Conservation (phyloP, 2,797 vertebrate species). For the Cheracebus regulus region DNA sequence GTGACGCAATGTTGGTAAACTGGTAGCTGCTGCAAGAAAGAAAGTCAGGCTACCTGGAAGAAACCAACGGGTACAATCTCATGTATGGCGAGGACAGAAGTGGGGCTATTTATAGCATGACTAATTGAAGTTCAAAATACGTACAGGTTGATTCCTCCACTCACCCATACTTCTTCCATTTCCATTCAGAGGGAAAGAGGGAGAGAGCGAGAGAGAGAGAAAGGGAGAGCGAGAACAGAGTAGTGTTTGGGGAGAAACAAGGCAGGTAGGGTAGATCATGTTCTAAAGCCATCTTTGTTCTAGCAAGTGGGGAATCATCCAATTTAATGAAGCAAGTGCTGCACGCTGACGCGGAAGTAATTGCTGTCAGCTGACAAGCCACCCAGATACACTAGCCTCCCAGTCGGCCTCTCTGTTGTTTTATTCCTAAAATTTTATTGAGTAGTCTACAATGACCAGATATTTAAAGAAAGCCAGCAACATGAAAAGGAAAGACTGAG, state of each 20-base stretch:
- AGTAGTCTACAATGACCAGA: not conserved
- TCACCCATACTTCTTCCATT: not conserved
- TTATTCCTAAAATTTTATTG: not conserved
- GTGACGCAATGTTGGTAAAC: not conserved
- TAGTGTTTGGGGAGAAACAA: not conserved
- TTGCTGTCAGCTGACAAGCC: not conserved
- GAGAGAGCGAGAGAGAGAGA: no score
- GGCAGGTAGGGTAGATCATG: not conserved
- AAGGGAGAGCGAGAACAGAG: no score
- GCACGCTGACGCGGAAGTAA: not conserved
- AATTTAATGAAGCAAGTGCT: not conserved
- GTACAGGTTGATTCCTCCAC: not conserved
- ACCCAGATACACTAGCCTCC: not conserved
- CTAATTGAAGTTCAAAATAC: not conserved
- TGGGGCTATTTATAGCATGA: not conserved
- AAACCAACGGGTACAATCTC: not conserved
- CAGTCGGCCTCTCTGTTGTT: not conserved
- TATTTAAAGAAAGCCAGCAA: not conserved
- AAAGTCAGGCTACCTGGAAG: not conserved
- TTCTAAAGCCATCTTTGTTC: not conserved
- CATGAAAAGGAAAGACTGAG: not conserved
- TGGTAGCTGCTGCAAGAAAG: not conserved
- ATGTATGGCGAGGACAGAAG: not conserved
- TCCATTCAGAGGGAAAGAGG: not conserved
- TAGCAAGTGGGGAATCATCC: not conserved